Percentiles rank a stretch among this genome's conserved stretches.
Conservation (phyloP, 2,113 vertebrate genomes). For the Leptobrachium leishanense region DNA sequence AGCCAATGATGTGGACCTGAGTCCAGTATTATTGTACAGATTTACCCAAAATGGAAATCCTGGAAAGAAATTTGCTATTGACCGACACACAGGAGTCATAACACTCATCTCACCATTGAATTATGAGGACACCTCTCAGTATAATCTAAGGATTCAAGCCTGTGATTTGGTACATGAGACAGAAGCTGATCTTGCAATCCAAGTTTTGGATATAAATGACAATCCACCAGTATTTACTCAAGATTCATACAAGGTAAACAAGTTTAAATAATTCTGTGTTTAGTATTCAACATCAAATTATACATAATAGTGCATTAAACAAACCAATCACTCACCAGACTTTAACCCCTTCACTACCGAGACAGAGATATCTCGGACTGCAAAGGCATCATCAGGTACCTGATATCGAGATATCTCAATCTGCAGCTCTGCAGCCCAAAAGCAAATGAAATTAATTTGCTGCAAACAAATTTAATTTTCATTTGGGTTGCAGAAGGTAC, state of each 20-base stretch:
- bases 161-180: slow-evolving; percentile 81
- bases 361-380: too few species aligned
- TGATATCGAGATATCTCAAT: too few species aligned
- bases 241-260: slow-evolving; percentile 79
- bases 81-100: slow-evolving; percentile 74
- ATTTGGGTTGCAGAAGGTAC: too few species aligned
- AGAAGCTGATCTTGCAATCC: slow-evolving; percentile 69
- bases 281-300: neutral
- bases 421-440: too few species aligned
- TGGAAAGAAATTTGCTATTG: slow-evolving; percentile 75
- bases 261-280: neutral
- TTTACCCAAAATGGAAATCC: slow-evolving; percentile 66
- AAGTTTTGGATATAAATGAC: slow-evolving; percentile 85
- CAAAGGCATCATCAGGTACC: too few species aligned
- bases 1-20: slow-evolving; percentile 80
- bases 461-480: too few species aligned
- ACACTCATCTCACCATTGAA: slow-evolving; percentile 74
- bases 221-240: slow-evolving; percentile 83
- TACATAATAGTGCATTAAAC: too few species aligned
- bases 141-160: slow-evolving; percentile 68
- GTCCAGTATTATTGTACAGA: slow-evolving; percentile 76
- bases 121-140: slow-evolving; percentile 74
- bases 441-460: too few species aligned
- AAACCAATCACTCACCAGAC: too few species aligned
- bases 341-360: too few species aligned